Conservation (phyloP, 1,140 invertebrate genomes). For the Schlechtendalia chinensis region DNA sequence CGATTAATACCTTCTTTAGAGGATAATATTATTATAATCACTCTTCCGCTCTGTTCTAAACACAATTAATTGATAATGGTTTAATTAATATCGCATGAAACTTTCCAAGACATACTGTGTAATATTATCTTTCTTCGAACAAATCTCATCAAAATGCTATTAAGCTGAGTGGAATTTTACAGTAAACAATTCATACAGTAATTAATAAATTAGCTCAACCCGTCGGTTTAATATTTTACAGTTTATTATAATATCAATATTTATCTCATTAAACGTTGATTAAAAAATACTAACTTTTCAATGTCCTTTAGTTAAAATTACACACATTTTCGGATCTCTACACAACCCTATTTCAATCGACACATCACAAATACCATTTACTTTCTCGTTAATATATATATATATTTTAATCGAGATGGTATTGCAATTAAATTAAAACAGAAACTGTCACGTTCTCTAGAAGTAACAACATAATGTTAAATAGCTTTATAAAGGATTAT, state of each 20-base stretch:
- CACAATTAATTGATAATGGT: neutral
- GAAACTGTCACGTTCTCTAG: no score
- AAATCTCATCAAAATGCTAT: conserved; percentile 28
- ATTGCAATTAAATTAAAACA: no score
- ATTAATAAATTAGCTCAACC: neutral
- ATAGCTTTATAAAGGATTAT: no score
- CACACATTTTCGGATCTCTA: no score
- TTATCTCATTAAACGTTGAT: neutral
- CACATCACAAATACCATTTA: no score
- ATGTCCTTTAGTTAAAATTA: no score
- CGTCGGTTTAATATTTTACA: neutral
- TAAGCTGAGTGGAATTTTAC: neutral
- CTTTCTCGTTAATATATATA: no score
- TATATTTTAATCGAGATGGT: no score
- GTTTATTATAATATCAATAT: neutral
- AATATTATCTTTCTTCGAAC: neutral
- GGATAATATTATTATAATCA: neutral
- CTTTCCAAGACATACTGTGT: neutral
- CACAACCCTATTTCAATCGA: no score
- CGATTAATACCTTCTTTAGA: neutral
- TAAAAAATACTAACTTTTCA: no score
- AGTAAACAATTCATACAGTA: neutral
- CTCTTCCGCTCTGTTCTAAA: neutral
- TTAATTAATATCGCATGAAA: conserved; percentile 28
- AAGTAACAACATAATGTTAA: no score